A percentile compares a stretch with the other conserved stretches of the same genome.
These are phyloP conservation scores for Hetaerina titia DNA, from an alignment of 2,888 invertebrate genomes.

Conservation along the genomic window DNA sequence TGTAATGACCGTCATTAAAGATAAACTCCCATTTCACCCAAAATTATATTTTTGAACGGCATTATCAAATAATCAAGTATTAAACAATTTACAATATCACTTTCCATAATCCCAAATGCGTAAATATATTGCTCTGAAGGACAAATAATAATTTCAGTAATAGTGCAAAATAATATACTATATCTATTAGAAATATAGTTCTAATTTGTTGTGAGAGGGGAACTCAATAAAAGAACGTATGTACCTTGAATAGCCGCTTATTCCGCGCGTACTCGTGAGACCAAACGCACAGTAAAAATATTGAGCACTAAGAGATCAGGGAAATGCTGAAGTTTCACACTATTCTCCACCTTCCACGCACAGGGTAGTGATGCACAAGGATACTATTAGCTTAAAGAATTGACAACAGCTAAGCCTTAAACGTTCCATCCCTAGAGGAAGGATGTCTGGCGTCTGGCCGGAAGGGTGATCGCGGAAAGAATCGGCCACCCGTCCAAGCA, in stretches of 20 bases:
- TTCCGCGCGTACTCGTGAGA: background rate
- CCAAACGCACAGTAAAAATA: background rate
- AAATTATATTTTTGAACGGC: no score
- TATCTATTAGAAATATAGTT: no score
- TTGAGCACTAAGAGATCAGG: background rate
- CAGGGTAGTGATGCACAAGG: background rate
- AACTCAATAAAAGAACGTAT: background rate
- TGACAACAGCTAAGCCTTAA: no score
- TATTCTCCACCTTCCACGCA: background rate
- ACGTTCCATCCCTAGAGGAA: background rate
- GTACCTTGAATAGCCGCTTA: background rate
- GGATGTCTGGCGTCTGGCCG: background rate
- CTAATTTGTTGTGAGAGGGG: no score
- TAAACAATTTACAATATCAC: no score
- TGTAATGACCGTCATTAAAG: no score
- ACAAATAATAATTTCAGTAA: no score
- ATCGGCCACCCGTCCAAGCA: background rate
- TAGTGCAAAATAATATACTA: no score
- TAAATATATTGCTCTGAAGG: no score
- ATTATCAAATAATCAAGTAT: no score
- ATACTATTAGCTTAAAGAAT: background rate
- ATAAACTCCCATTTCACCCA: no score
- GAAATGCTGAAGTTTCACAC: background rate
- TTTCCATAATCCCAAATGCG: no score
- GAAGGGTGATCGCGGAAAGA: background rate